These are phyloP conservation scores for Acromyrmex charruanus DNA, from an alignment of 1,140 invertebrate species.

Conservation along the genomic window DNA sequence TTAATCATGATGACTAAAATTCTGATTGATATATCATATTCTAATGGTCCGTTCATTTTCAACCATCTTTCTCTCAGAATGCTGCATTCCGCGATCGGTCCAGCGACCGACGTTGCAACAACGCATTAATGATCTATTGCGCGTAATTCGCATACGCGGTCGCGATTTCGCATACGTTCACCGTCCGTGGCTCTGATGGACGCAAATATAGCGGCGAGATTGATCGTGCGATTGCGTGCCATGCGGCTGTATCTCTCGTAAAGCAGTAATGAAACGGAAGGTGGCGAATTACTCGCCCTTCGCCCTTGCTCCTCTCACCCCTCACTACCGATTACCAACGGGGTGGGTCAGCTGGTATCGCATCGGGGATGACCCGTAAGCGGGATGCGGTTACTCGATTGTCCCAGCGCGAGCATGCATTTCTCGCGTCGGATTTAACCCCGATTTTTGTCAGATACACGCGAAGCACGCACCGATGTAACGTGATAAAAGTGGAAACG, in stretches of 20 bases:
- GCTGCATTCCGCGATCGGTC: background rate
- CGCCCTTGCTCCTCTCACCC: slow-evolving; percentile 23
- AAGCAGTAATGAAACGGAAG: slow-evolving; percentile 75
- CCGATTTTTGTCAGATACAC: slow-evolving; percentile 51
- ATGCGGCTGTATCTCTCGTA: slow-evolving; percentile 67
- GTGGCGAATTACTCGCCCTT: slow-evolving; percentile 72
- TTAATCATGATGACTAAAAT: no score
- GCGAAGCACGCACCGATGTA: background rate
- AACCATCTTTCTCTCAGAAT: background rate
- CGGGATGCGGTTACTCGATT: slow-evolving; percentile 7
- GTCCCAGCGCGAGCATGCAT: slow-evolving; percentile 19
- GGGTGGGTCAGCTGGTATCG: slow-evolving; percentile 6
- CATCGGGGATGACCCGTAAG: slow-evolving; percentile 35
- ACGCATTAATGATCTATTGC: slow-evolving; percentile 66
- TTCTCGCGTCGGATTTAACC: slow-evolving; percentile 62
- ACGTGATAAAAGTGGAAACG: slow-evolving; percentile 28
- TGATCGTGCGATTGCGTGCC: slow-evolving; percentile 80
- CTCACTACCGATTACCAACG: background rate
- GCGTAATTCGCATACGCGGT: slow-evolving; percentile 69
- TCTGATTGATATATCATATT: no score
- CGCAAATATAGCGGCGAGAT: slow-evolving; percentile 70
- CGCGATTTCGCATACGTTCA: slow-evolving; percentile 65
- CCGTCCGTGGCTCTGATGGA: slow-evolving; percentile 62
- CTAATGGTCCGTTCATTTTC: no score
- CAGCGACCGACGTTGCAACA: background rate